Conservation (phyloP, 2,888 invertebrate genomes). For the Atrina japonica region DNA sequence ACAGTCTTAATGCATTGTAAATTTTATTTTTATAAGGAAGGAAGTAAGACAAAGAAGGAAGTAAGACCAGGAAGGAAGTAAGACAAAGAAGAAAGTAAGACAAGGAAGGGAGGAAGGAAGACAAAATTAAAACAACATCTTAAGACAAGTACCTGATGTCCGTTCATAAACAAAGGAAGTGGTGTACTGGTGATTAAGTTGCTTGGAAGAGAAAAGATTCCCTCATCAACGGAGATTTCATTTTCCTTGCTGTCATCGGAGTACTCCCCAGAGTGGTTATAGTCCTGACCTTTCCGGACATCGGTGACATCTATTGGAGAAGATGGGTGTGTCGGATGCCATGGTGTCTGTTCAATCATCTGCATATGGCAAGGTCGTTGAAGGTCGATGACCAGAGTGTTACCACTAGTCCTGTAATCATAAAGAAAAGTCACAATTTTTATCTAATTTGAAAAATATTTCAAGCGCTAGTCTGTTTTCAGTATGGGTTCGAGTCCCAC, state of each 20-base stretch:
- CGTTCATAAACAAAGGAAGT: constrained; percentile 62
- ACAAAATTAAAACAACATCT: too few species aligned
- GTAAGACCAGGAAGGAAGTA: too few species aligned
- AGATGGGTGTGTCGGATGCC: constrained; percentile 35
- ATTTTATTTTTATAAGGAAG: too few species aligned
- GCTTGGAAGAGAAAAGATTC: constrained; percentile 50
- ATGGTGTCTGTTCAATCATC: constrained; percentile 52
- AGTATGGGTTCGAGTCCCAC: too few species aligned
- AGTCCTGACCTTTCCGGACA: constrained; percentile 20
- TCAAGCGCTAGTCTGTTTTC: background rate
- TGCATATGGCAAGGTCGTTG: constrained; percentile 61
- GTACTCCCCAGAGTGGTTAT: constrained; percentile 36
- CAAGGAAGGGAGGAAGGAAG: too few species aligned
- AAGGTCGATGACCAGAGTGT: constrained; percentile 57
- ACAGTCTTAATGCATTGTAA: too few species aligned
- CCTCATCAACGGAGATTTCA: constrained; percentile 60
- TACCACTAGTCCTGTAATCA: constrained; percentile 54
- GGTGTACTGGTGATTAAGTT: constrained; percentile 70
- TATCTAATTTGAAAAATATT: background rate
- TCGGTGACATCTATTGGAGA: constrained; percentile 22
- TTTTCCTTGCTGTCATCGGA: constrained; percentile 62
- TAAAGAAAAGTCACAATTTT: background rate
- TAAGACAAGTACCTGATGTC: constrained; percentile 67
- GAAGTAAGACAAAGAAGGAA: too few species aligned
- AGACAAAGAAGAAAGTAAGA: too few species aligned